Base-by-base conservation (phyloP, 2,113 vertebrate genomes). In the Pardalotus punctatus region DNA sequence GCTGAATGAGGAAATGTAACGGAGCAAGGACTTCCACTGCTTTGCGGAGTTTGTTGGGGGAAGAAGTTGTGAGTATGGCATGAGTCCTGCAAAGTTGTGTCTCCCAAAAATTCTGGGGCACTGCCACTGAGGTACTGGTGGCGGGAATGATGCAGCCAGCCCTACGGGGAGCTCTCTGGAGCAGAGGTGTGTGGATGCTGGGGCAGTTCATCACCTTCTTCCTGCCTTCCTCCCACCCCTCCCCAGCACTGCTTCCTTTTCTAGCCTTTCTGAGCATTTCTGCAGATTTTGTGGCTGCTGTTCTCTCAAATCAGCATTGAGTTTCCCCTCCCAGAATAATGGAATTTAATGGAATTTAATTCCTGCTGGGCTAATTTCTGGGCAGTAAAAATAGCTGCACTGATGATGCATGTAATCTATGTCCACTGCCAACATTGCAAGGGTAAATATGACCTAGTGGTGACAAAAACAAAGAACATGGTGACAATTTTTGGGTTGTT, bases 361-460 rank as follows among this genome's bases (percentile, higher is more conserved):
- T 81, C 84, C 90, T 85, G 57, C 90, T 67, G 54, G 65, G 87
- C 78, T 93, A 85, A 95, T 91, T 85, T 87, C 43, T 87, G 66
- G 40, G 35, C 45, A 64, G 69, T 80, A 85, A 92, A 95, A 96
- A 88, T 76, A 91, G 62, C 78, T 81, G 43, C 54, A 65, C 70
- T 36, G 67, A 12, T 83, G 67, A 86, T 91, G 67, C 58, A 47
- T 25, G 45, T 64, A 48, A 62, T 27, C 38, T 38, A 8, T 4
- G 4, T 57, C 83, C 70, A n/a, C 65, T 60, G 36, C 65, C 48
- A 23, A 53, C 8, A 2, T 60, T 5, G 3, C 58, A 33, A 53
- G 40, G 74, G 50, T 53, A 85, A 90, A 27, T 38, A 12, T 10
- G 35, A 42, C 64, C 76, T 73, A 12, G 8, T 31, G 50, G 57